Base-by-base conservation (phyloP, 2,888 invertebrate genomes). In the Phorcus lineatus region DNA sequence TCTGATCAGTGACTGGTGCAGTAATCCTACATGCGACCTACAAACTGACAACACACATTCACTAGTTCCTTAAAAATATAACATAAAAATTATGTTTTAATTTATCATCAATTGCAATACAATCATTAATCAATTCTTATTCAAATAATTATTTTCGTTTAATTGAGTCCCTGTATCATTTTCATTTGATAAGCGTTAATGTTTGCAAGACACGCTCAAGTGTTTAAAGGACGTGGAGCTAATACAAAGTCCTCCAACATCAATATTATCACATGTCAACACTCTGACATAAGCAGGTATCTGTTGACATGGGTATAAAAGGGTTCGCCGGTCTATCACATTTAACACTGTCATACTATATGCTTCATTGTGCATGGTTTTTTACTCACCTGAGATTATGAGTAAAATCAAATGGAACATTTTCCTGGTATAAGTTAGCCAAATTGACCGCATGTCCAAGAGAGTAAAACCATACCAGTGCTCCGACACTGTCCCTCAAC, bases 401-500 rank as follows among this genome's bases (percentile, higher is more conserved):
- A 62, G 62, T 62, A 62, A 22, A 22, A 28, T 62, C 28, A 62
- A 62, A 62, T 28, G 62, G 24, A 62, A 62, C 62, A 62, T 62
- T 62, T 62, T 62, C 62, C 62, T 28, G 62, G 62, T 62, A 62
- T 62, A 62, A 62, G 24, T 62, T 62, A 62, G 62, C 62, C 62
- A 62, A 62, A 62, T 17, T 62, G 62, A 62, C 62, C 62, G 28
- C 62, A 62, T 62, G 62, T 62, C 62, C 62, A 62, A 62, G 28
- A 62, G 17, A 62, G 62, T 62, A 28, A 22, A 28, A 62, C 62
- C 62, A 62, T 62, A 7, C 16, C 62, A 24, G 16, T 24, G 17
- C 62, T 62, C 62, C 28, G 28, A 17, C 24, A 62, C 62, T 28
- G 62, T 24, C 28, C 62, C 62, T 62, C 28, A 62, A 62, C 28